Evolutionary conservation across 2,888 invertebrate species (phyloP), one percentile per base, ranked within the genome.

Genomic region (Ischnus inquisitorius): DNA sequence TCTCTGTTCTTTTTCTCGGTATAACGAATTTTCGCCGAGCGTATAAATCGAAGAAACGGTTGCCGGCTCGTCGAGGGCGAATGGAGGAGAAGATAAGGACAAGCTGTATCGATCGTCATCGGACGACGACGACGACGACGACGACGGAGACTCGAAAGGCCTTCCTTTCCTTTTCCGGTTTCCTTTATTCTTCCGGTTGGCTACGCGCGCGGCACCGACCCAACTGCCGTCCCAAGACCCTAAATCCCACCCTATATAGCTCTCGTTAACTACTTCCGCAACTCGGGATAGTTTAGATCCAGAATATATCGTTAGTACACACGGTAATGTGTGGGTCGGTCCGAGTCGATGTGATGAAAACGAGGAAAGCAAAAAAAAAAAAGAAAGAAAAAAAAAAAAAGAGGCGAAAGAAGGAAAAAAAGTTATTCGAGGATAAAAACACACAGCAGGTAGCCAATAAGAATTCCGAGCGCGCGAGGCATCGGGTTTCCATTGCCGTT

Each of bases 21-120:
- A 22, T 54, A 54, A 54, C 54, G 54, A 54, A 54, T 54, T 19
- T 54, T 22, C 19, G 3, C 54, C 16, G 19, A 22, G n/a, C n/a
- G 39, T 34, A 54, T 1, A 51, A 14, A n/a, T 19, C 16, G 54
- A 28, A 16, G 34, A 34, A 28, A 28, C 16, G 14, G 22, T 3
- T 16, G 25, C 22, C 6, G 16, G 46, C 2, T 34, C 34, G 34
- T 6, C 34, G 34, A 34, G 34, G 57, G 28, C 22, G 65, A 51
- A 65, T 64, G 64, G 65, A 57, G 67, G 79, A 79, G 76, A 83
- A 83, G 83, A 62, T 76, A 67, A 46, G 39, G 75, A 75, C 64
- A 48, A n/a, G 67, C 25, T 43, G 76, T 78, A 84, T 84, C 83
- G 83, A 84, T 84, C 83, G 83, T 83, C 83, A 80, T 83, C 80